Base-by-base conservation (phyloP, 1,140 invertebrate genomes). In the Eupristina koningsbergeri region DNA sequence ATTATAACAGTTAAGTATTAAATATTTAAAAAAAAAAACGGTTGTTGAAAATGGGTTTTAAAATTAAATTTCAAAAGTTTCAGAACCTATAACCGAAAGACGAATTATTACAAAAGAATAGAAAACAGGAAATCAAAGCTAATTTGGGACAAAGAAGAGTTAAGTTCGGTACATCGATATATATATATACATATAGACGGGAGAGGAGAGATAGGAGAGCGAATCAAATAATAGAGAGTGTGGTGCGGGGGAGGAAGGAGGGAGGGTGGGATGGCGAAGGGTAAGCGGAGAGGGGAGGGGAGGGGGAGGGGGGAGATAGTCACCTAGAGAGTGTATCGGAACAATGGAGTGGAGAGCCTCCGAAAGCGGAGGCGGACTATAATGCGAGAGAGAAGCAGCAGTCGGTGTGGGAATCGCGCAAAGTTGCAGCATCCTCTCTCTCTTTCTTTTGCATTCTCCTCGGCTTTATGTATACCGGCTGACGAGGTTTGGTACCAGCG, bases 361-460 rank as follows among this genome's bases (percentile, higher is more conserved):
- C 39, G 26, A 61, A 69, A n/a, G 79, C 74, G 84, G 79, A 81
- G 84, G 84, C 79, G 84, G 61, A 73, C 63, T 47, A 81, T 76
- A 71, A 81, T 76, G 50, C 3, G 39, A 78, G 58, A 77, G 61
- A 77, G 61, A 77, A 36, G 41, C 41, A 39, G 31, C 63, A 69
- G 64, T 15, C 31, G 31, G n/a, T 80, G 83, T 84, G 74, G 77
- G 82, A 83, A 86, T 86, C 80, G 85, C 76, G 86, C 83, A 86
- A 86, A 87, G 73, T 81, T 85, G 53, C 83, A 84, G 76, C 75
- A 84, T 86, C 83, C 74, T 81, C 75, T 83, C 75, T 83, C 81
- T 83, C 81, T 74, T 47, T 80, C 80, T 63, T 71, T 83, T 22
- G n/a, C 36, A 58, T 63, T 84, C 76, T 77, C 75, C 58, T 50